Conservation (phyloP, 1,140 invertebrate genomes). For the Chrysomallon squamiferum region DNA sequence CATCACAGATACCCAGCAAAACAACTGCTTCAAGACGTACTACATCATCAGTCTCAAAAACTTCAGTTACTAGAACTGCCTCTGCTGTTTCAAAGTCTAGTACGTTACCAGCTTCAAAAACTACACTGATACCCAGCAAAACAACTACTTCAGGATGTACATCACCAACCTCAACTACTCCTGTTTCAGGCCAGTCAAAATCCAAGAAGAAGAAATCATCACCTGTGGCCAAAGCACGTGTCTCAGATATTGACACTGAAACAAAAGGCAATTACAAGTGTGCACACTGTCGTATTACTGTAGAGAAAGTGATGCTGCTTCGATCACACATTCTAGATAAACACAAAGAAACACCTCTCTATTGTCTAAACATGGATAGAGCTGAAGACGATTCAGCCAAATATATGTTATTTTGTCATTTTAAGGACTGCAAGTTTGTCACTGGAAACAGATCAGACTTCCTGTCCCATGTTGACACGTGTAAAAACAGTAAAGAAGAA, state of each 20-base stretch:
- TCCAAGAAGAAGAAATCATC: no score
- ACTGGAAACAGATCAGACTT: background rate
- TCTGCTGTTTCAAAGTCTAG: no score
- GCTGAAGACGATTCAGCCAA: background rate
- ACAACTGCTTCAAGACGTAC: no score
- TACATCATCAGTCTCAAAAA: no score
- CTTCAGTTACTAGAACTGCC: no score
- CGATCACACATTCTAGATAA: background rate
- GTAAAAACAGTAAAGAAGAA: background rate
- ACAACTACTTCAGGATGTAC: background rate
- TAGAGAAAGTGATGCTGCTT: background rate
- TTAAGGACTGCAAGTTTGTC: background rate
- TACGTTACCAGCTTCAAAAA: no score
- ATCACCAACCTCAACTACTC: background rate
- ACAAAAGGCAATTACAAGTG: constrained; percentile 4
- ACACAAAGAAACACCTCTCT: background rate
- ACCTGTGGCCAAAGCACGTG: no score
- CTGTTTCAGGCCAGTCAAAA: no score
- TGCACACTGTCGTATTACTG: background rate
- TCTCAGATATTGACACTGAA: no score
- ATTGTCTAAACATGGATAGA: background rate
- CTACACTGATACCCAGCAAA: background rate
- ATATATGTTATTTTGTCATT: background rate
- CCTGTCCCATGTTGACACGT: background rate
- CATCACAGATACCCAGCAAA: no score